phyloP scores from a whole-genome alignment of 2,113 vertebrate species.

The Sapayoa aenigma region DNA sequence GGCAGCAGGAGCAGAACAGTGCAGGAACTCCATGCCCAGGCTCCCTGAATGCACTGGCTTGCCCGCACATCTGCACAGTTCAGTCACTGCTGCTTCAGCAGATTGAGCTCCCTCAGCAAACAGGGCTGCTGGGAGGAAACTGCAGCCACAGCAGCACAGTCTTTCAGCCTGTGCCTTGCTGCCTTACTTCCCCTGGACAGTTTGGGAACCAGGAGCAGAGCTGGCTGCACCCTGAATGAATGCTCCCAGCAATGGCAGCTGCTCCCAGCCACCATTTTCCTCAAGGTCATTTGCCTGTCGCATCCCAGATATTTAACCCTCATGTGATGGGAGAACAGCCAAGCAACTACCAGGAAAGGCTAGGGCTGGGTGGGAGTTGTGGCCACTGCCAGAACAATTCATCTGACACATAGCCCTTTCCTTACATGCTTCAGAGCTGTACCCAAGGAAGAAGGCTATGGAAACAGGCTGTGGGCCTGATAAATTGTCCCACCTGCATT shows the following conservation, averaged over 20 bases:
- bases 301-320: neutral
- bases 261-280: conserved; percentile 16
- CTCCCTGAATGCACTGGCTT: rapidly evolving
- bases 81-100: rapidly evolving
- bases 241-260: conserved; percentile 19
- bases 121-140: neutral
- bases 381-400: conserved; percentile 17
- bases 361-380: conserved; percentile 6
- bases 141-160: neutral
- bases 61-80: rapidly evolving
- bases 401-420: neutral
- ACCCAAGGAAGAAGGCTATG: neutral
- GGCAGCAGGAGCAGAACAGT: rapidly evolving
- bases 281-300: conserved; percentile 13
- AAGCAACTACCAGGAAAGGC: conserved; percentile 11
- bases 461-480: neutral
- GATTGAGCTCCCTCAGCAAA: neutral
- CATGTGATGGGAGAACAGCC: conserved; percentile 22
- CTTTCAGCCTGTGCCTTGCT: rapidly evolving
- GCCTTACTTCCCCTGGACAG: rapidly evolving
- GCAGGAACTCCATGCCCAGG: neutral
- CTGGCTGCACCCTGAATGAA: neutral
- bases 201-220: neutral
- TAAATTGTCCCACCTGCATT: neutral
- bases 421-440: neutral